A percentile compares a stretch with the other conserved stretches of the same genome.
Evolutionary conservation across 2,113 vertebrate genomes (phyloP).

Genomic region (Mobula hypostoma): DNA sequence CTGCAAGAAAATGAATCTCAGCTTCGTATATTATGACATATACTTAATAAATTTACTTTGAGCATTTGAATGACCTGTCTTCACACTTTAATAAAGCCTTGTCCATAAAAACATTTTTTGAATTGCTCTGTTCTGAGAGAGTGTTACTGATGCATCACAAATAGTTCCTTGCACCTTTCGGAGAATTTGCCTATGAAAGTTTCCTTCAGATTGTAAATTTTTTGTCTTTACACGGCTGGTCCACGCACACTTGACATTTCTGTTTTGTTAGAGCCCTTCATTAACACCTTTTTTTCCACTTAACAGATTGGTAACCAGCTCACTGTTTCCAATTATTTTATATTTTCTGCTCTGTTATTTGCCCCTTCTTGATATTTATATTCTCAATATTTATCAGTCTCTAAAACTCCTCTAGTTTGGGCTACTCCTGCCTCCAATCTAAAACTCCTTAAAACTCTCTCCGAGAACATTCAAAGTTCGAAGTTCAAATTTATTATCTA

Average conservation of each 20-base stretch:
- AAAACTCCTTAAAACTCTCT: neutral
- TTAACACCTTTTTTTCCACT: neutral
- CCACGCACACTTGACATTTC: neutral
- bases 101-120: neutral
- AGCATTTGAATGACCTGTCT: too few relatives aligned
- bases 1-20: too few relatives aligned
- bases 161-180: too few relatives aligned
- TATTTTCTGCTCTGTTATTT: neutral
- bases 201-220: neutral
- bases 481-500: too few relatives aligned
- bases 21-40: too few relatives aligned
- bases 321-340: neutral
- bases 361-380: too few relatives aligned
- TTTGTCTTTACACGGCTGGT: neutral
- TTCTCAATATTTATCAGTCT: neutral
- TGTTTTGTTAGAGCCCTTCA: neutral
- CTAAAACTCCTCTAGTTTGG: neutral
- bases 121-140: too few relatives aligned
- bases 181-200: neutral
- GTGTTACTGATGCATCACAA: too few relatives aligned
- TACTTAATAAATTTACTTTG: too few relatives aligned
- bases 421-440: neutral
- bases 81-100: neutral
- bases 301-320: neutral
- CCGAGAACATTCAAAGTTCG: neutral